phyloP scores from a whole-genome alignment of 2,888 invertebrate species.

The Mimachlamys varia region DNA sequence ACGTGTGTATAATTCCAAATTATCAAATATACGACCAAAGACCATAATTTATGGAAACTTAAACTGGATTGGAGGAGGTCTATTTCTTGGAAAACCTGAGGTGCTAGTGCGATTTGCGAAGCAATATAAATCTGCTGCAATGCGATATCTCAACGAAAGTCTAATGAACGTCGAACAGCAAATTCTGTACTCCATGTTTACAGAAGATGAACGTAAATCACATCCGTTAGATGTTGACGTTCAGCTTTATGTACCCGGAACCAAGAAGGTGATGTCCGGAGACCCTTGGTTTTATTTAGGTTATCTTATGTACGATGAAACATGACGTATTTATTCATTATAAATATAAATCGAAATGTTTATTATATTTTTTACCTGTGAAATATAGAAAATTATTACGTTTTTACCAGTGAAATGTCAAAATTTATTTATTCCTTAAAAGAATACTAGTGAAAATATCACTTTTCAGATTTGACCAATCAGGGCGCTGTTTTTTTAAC shows the following conservation, averaged over 20 bases:
- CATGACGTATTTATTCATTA: neutral
- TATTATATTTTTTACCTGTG: too few relatives aligned
- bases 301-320: slow-evolving; percentile 49
- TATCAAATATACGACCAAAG: slow-evolving; percentile 39
- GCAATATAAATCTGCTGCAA: slow-evolving; percentile 51
- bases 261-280: slow-evolving; percentile 25
- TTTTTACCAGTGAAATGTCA: neutral
- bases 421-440: neutral
- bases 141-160: slow-evolving; percentile 55
- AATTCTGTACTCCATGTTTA: slow-evolving; percentile 52
- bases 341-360: too few relatives aligned
- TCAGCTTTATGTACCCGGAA: slow-evolving; percentile 47
- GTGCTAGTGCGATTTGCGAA: slow-evolving; percentile 42
- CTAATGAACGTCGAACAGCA: slow-evolving; percentile 54
- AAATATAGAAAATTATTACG: too few relatives aligned
- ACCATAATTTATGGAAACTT: slow-evolving; percentile 47
- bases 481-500: too few relatives aligned
- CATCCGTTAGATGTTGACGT: slow-evolving; percentile 48
- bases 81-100: slow-evolving; percentile 53
- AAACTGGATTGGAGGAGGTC: slow-evolving; percentile 53
- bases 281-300: slow-evolving; percentile 54
- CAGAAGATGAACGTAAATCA: slow-evolving; percentile 42
- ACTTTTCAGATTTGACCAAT: too few relatives aligned
- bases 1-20: slow-evolving; percentile 41
- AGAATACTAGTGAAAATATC: too few relatives aligned